These are phyloP conservation scores for Baronia brevicornis DNA, from an alignment of 2,888 invertebrate genomes.

Conservation along the genomic window DNA sequence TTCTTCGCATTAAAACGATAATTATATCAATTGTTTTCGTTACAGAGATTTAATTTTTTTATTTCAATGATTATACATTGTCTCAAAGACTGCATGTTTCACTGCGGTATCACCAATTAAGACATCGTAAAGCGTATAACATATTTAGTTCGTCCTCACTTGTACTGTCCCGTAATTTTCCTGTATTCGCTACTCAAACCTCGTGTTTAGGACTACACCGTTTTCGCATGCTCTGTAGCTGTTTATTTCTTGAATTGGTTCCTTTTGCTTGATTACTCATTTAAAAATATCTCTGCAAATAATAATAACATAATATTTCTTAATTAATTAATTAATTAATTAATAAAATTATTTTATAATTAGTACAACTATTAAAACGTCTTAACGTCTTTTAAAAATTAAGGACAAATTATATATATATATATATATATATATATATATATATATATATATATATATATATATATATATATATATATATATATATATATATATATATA, in stretches of 20 bases:
- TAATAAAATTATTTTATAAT: too few relatives aligned
- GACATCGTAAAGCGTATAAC: constrained; percentile 68
- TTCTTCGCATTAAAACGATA: constrained; percentile 11
- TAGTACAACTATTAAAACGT: too few relatives aligned
- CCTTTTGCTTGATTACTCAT: constrained; percentile 10
- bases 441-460: too few relatives aligned
- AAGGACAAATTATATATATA: too few relatives aligned
- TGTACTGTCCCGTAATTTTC: constrained; percentile 48
- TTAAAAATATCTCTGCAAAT: too few relatives aligned
- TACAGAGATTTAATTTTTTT: constrained; percentile 7
- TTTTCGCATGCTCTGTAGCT: constrained; percentile 10
- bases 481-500: too few relatives aligned
- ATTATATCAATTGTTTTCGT: constrained; percentile 5
- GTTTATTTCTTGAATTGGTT: constrained; percentile 5
- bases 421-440: too few relatives aligned
- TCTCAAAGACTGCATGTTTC: constrained; percentile 38
- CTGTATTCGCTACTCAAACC: constrained; percentile 38
- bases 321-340: too few relatives aligned
- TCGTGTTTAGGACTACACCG: constrained; percentile 7
- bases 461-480: too few relatives aligned
- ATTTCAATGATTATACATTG: constrained; percentile 1
- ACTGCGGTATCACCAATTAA: constrained; percentile 56
- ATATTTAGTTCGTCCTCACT: constrained; percentile 40
- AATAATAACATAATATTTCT: too few relatives aligned
- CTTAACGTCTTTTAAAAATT: too few relatives aligned